Conservation (phyloP, 2,113 vertebrate genomes). For the Actenoides hombroni region DNA sequence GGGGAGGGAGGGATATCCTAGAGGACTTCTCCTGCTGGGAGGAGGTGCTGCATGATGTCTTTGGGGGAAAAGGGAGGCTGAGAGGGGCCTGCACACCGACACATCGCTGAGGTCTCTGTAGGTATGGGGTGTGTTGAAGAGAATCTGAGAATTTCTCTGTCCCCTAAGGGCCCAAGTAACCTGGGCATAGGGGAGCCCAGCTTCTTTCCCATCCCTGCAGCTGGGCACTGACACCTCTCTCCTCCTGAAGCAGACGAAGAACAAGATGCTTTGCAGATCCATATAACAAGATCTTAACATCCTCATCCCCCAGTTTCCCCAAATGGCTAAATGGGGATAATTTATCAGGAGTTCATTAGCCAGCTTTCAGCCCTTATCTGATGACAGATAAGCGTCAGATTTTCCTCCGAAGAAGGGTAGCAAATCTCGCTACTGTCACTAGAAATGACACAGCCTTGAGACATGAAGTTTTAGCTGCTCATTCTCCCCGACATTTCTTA, state of each 20-base stretch:
- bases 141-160: neutral
- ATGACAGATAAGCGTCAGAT: neutral
- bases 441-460: constrained; percentile 15
- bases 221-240: neutral
- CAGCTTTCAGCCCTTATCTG: neutral
- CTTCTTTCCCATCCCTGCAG: neutral
- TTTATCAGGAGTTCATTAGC: neutral
- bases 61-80: neutral
- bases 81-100: neutral
- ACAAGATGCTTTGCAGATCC: neutral
- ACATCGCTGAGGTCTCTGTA: accelerated
- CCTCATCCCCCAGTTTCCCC: neutral
- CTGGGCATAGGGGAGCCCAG: neutral
- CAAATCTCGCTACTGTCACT: neutral
- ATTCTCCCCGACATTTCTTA: neutral
- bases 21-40: neutral
- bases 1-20: neutral
- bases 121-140: neutral
- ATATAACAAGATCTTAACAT: neutral
- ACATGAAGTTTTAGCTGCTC: neutral
- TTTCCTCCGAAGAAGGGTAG: accelerated
- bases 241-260: neutral
- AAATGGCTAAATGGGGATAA: neutral
- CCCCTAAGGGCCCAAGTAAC: neutral
- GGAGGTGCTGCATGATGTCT: neutral